phyloP scores from a whole-genome alignment of 2,888 invertebrate genomes.

The Candidula unifasciata region DNA sequence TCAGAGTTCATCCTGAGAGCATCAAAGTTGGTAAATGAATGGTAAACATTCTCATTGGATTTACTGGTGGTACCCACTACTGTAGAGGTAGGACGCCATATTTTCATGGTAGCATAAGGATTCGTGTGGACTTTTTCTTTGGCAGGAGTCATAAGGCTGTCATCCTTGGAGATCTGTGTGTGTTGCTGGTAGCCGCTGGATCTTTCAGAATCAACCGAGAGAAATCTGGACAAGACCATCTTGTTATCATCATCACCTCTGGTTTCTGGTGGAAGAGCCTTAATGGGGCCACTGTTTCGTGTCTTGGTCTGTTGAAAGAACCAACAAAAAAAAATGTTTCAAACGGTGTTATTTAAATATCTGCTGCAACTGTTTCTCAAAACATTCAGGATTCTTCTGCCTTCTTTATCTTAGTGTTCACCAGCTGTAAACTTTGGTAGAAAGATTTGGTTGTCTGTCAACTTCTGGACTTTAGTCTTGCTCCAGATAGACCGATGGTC shows the following conservation, averaged over 20 bases:
- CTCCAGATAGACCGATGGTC: too few relatives aligned
- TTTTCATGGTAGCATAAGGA: slow-evolving; percentile 69
- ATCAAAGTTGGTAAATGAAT: slow-evolving; percentile 55
- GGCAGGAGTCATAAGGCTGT: slow-evolving; percentile 56
- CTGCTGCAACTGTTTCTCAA: not conserved
- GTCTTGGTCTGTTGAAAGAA: slow-evolving; percentile 58
- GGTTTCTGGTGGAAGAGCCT: slow-evolving; percentile 67
- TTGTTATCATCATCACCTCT: slow-evolving; percentile 4
- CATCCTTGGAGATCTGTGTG: slow-evolving; percentile 58
- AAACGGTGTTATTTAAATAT: not conserved
- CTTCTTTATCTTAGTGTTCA: too few relatives aligned
- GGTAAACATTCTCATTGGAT: slow-evolving; percentile 58
- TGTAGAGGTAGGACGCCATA: slow-evolving; percentile 70
- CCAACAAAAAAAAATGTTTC: not conserved
- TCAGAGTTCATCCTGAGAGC: slow-evolving; percentile 18
- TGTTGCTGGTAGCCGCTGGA: slow-evolving; percentile 18
- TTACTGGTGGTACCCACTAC: slow-evolving; percentile 54
- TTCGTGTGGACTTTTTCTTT: slow-evolving; percentile 60
- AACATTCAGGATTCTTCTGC: not conserved
- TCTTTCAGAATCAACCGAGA: slow-evolving; percentile 16
- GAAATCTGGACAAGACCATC: not conserved
- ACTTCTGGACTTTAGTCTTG: too few relatives aligned
- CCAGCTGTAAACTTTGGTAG: too few relatives aligned
- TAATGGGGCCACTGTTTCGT: slow-evolving; percentile 70
- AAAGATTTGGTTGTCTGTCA: too few relatives aligned